Base-by-base conservation (phyloP, 2,888 invertebrate species). In the Pristionchus maxplancki region DNA sequence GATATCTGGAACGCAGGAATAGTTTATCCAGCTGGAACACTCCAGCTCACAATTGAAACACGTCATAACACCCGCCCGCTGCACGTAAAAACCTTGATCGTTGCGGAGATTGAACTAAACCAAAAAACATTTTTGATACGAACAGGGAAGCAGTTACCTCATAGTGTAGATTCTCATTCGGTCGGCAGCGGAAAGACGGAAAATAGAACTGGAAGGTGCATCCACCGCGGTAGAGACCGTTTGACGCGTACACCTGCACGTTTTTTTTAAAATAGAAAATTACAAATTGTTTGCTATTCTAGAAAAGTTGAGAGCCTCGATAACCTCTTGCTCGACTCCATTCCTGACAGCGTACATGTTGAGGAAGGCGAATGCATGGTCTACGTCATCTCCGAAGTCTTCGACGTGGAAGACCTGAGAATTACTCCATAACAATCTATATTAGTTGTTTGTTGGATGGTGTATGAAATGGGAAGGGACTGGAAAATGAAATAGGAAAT, bases 181-280 rank as follows among this genome's bases (percentile, higher is more conserved):
- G 89, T 40, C 89, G 87, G 88, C 93, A 93, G 8, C 90, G 89
- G 89, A 91, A 91, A 62, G 92, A 91, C n/a, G 91, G 91, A 90
- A 93, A 93, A 84, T 91, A 92, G 90, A 93, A 91, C 87, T 91
- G 88, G 89, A 89, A 92, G n/a, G 88, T 64, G 88, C 93, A 93
- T 48, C 89, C 91, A 67, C 91, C 91, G 74, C 93, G 91, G 89
- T 90, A 93, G 58, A 92, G 85, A 74, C 92, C 92, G 74, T 90
- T 92, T 6, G 92, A 91, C 78, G 91, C 91, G 58, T 92, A 92
- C 17, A 93, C 88, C 89, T 89, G 17, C 1, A n/a, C 15, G 1
- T 50, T 50, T 4, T 20, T 9, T 20, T 15, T 31, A 17, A 17
- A 50, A 4, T 67, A 1, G 28, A 15, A 31, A 67, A 67, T 11